These are phyloP conservation scores for Leiothrix lutea DNA, from an alignment of 2,113 vertebrate species.

Conservation along the genomic window DNA sequence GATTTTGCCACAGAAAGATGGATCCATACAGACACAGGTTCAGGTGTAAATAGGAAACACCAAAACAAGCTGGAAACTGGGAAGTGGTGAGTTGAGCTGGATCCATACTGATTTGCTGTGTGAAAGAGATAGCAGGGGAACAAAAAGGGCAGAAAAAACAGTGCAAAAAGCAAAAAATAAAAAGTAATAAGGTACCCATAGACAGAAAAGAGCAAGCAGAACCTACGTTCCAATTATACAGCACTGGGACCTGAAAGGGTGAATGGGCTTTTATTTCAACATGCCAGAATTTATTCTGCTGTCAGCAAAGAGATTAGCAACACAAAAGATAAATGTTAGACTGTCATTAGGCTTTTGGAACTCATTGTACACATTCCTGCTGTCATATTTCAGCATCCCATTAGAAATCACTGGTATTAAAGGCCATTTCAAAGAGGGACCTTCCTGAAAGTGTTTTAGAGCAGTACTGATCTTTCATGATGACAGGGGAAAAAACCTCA, in stretches of 20 bases:
- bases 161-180: neutral
- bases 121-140: neutral
- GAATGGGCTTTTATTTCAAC: conserved; percentile 24
- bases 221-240: neutral
- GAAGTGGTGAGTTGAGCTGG: neutral
- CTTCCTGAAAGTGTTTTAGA: conserved; percentile 25
- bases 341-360: conserved; percentile 21
- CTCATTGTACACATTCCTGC: neutral
- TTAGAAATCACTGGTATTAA: conserved; percentile 56
- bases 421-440: conserved; percentile 25
- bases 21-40: neutral
- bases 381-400: conserved; percentile 44
- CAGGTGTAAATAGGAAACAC: neutral
- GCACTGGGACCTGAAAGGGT: neutral
- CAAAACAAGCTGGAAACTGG: neutral
- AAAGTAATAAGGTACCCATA: neutral
- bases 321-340: conserved; percentile 41
- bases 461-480: conserved; percentile 17
- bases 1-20: neutral
- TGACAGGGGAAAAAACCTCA: conserved; percentile 4
- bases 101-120: neutral
- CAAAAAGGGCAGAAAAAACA: neutral
- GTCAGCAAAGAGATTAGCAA: conserved; percentile 28
- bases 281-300: conserved; percentile 3
- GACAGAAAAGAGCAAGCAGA: neutral